Evolutionary conservation across 2,888 invertebrate genomes (phyloP).

Genomic region (Mythimna impura): DNA sequence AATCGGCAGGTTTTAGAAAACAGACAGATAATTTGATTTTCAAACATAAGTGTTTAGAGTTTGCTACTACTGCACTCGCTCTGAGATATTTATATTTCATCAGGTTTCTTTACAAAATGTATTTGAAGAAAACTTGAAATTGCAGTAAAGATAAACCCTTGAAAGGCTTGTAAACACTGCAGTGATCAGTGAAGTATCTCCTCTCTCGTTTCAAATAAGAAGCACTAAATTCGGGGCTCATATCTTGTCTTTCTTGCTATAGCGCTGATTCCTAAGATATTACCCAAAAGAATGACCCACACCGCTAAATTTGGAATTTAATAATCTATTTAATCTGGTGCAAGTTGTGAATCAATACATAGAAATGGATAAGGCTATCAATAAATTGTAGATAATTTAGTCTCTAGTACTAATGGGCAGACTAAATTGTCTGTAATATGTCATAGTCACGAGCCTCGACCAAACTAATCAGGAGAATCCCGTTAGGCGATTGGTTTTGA

Average conservation of each 20-base stretch:
- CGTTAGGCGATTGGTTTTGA: too few species aligned
- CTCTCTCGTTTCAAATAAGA: not conserved
- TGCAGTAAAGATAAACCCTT: not conserved
- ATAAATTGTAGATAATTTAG: too few species aligned
- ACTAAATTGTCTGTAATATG: not conserved
- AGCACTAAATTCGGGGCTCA: not conserved
- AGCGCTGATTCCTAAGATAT: not conserved
- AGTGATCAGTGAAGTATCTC: not conserved
- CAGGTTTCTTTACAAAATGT: not conserved
- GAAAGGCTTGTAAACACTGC: not conserved
- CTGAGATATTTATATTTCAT: not conserved
- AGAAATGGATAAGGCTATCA: not conserved
- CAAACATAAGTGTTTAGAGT: not conserved
- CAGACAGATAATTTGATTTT: conserved; percentile 13
- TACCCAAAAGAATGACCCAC: not conserved
- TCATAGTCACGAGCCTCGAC: too few species aligned
- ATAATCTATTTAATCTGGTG: not conserved
- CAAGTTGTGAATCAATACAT: not conserved
- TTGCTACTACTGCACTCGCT: not conserved
- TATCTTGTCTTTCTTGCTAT: not conserved
- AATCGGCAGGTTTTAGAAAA: conserved; percentile 1
- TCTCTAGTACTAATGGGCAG: too few species aligned
- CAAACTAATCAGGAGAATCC: too few species aligned
- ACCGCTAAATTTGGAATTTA: not conserved
- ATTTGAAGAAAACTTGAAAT: not conserved